Evolutionary conservation across 2,113 vertebrate species (phyloP).

Genomic region (Ploceus nigricollis): DNA sequence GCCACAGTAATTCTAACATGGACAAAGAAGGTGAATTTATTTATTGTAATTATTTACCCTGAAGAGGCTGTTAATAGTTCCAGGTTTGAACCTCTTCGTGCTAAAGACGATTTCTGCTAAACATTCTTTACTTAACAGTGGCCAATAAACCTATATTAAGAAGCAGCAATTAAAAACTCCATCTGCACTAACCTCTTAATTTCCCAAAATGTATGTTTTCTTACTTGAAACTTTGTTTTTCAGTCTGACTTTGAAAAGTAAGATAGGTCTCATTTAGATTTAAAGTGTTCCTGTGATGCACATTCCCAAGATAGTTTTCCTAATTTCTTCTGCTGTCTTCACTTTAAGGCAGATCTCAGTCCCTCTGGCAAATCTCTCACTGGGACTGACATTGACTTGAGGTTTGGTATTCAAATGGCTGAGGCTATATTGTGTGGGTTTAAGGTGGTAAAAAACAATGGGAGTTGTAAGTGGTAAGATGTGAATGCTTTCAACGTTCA

Average conservation of each 20-base stretch:
- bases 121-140: neutral
- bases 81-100: neutral
- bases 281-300: neutral
- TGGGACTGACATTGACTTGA: neutral
- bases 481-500: neutral
- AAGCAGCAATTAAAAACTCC: neutral
- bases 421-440: neutral
- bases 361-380: neutral
- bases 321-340: constrained; percentile 35
- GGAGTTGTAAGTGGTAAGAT: neutral
- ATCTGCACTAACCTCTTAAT: constrained; percentile 1
- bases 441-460: neutral
- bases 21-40: constrained; percentile 11
- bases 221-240: neutral
- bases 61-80: neutral
- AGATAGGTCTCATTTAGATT: constrained; percentile 1
- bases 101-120: neutral
- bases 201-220: constrained; percentile 13
- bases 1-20: constrained; percentile 16
- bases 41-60: neutral
- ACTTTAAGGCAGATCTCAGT: neutral
- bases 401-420: neutral
- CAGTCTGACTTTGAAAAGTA: constrained; percentile 9
- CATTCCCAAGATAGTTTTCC: constrained; percentile 39
- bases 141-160: constrained; percentile 22